phyloP scores from a whole-genome alignment of 2,888 invertebrate species.

The Oligia strigilis region DNA sequence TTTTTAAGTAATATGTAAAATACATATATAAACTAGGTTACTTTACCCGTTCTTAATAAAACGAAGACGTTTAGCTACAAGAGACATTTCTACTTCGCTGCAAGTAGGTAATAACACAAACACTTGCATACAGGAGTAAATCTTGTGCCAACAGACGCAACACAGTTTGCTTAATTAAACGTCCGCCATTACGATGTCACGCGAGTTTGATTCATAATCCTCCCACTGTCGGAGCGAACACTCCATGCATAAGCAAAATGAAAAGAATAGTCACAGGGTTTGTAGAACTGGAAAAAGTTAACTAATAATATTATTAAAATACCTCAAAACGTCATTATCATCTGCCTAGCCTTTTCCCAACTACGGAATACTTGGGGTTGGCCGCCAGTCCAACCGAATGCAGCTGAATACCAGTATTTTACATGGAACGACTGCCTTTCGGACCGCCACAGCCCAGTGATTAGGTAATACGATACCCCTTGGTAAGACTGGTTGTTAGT shows the following conservation, averaged over 20 bases:
- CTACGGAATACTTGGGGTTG: no score
- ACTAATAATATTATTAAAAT: no score
- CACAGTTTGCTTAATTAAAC: slow-evolving; percentile 68
- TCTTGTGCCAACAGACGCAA: slow-evolving; percentile 33
- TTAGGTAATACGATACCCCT: no score
- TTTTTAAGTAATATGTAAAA: not conserved
- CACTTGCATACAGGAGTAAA: slow-evolving; percentile 48
- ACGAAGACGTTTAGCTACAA: not conserved
- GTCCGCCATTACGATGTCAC: slow-evolving; percentile 46
- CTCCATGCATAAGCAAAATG: not conserved
- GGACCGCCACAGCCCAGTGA: no score
- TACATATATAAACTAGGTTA: not conserved
- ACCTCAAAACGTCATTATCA: no score
- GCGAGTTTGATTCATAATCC: slow-evolving; percentile 63
- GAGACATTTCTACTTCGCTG: not conserved
- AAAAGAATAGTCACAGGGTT: not conserved
- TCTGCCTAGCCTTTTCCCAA: no score
- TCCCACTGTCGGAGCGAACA: slow-evolving; percentile 8
- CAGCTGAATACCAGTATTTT: no score
- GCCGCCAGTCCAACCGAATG: no score
- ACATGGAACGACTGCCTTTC: no score
- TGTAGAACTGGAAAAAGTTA: no score
- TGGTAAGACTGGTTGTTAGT: no score
- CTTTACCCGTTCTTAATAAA: not conserved
- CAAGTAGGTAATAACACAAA: slow-evolving; percentile 25